These are phyloP conservation scores for Pontoporia blainvillei DNA, from an alignment of 2,113 vertebrate species.

Conservation along the genomic window DNA sequence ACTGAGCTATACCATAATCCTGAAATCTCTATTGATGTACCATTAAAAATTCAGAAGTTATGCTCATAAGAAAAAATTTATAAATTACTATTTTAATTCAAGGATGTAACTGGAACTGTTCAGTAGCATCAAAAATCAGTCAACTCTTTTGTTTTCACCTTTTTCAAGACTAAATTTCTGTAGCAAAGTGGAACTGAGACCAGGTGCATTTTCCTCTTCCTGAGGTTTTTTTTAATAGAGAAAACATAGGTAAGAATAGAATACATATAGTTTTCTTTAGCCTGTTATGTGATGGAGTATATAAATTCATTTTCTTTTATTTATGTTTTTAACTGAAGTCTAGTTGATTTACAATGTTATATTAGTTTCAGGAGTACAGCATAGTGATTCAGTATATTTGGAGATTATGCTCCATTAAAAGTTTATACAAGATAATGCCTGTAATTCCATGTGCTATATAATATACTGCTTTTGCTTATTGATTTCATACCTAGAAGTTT, in stretches of 20 bases:
- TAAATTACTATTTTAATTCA: not conserved
- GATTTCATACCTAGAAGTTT: no score
- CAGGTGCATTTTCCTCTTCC: not conserved
- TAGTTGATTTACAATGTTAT: no score
- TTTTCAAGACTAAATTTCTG: not conserved
- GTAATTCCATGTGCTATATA: no score
- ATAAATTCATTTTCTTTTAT: no score
- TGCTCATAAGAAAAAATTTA: not conserved
- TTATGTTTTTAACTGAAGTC: no score
- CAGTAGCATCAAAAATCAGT: not conserved
- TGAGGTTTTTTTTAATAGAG: not conserved
- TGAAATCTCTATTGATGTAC: not conserved
- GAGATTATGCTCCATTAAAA: no score
- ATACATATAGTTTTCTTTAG: not conserved
- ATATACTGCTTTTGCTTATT: no score
- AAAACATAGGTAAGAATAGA: not conserved
- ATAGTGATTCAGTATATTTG: no score
- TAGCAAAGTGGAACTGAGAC: not conserved
- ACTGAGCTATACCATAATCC: not conserved
- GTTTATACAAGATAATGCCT: no score
- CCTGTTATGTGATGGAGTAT: not conserved
- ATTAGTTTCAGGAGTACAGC: no score
- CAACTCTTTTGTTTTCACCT: not conserved
- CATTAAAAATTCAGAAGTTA: not conserved
- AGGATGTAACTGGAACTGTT: not conserved